Base-by-base conservation (phyloP, 2,797 vertebrate species). In the Eulemur mongoz region DNA sequence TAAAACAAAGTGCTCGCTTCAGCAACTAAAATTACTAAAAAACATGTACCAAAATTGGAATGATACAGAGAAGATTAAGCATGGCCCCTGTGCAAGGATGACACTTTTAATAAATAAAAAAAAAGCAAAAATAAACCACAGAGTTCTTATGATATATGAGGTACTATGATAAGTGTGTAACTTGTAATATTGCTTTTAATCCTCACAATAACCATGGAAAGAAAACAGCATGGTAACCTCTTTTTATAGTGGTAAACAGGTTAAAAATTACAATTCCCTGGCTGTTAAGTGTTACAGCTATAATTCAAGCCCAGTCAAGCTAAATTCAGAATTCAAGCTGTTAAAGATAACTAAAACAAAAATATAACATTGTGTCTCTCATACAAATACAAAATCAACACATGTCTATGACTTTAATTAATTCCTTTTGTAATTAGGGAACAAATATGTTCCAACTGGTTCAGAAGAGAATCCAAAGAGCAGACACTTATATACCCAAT, bases 341-440 rank as follows among this genome's bases (percentile, higher is more conserved):
- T 65, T 93, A 70, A 85, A 91, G 32, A 65, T 32, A 50, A 82
- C 57, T 92, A 30, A 91, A 93, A 93, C 13, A 50, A 81, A 81
- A 79, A 50, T 15, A 32, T 78, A 89, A 69, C 22, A 73, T 0
- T 50, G 40, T 57, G 20, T 72, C 54, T 86, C 85, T 59, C 54
- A 14, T 7, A 17, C 78, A 89, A 85, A 94, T 72, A 76, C 25
- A 92, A 96, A 96, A 94, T 70, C 48, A 89, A 85, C 17, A 72
- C 2, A 32, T 50, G 54, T 25, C 32, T 85, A 78, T 78, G 30
- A 73, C 78, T 93, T 83, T 80, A 79, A 52, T 59, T 96, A 65
- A 81, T 35, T 72, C 22, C 13, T 27, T 73, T 80, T 80, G 81
- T 85, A 75, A 82, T 70, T 89, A 89, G 17, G 25, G 54, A 89